phyloP scores from a whole-genome alignment of 2,888 invertebrate species.

The Eupeodes luniger region DNA sequence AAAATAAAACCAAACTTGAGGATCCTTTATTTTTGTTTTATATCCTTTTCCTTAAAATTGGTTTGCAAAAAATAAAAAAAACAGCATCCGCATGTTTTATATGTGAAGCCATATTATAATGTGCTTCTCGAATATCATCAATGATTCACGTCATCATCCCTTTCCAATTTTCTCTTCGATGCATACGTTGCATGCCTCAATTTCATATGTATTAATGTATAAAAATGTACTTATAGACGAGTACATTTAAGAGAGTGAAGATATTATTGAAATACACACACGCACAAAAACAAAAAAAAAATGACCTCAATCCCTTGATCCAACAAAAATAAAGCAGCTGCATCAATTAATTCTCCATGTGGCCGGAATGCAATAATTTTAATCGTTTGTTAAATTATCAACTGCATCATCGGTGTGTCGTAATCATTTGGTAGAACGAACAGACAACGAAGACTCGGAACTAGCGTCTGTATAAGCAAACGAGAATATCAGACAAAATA shows the following conservation, averaged over 20 bases:
- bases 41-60: not conserved
- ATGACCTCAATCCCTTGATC: slow-evolving; percentile 65
- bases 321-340: slow-evolving; percentile 29
- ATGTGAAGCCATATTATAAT: not conserved
- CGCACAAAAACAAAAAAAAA: not conserved
- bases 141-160: not conserved
- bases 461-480: not conserved
- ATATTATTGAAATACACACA: not conserved
- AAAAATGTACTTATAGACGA: not conserved
- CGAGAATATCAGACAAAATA: not conserved
- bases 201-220: no score
- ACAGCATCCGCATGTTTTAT: not conserved
- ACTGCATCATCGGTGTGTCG: slow-evolving; percentile 38
- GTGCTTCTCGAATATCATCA: not conserved
- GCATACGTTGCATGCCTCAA: not conserved
- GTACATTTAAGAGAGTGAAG: not conserved
- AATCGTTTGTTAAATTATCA: slow-evolving; percentile 63
- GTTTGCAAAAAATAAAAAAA: not conserved
- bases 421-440: slow-evolving; percentile 52
- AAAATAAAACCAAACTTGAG: not conserved
- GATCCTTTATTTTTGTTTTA: not conserved
- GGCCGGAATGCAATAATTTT: slow-evolving; percentile 62
- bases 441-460: not conserved
- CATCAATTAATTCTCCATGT: slow-evolving; percentile 61
- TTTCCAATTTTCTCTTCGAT: not conserved